Evolutionary conservation across 2,888 invertebrate genomes (phyloP), one percentile per base, ranked within the genome.

Genomic region (Ectemnius lituratus): DNA sequence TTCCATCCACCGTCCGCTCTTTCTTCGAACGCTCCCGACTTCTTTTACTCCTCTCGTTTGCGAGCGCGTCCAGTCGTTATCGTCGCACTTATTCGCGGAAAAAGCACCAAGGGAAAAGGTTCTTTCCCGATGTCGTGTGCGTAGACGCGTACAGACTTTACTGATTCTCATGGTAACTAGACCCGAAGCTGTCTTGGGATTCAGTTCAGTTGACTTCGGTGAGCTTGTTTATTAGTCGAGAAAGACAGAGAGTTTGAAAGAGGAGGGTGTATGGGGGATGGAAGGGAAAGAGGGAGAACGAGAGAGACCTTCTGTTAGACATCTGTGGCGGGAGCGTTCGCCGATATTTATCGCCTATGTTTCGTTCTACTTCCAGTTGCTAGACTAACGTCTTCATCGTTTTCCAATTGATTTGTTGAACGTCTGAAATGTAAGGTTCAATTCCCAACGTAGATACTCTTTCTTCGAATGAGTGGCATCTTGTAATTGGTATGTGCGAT

Each of bases 81-180:
- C 87, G 85, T 84, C 84, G 84, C 78, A 80, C 80, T 82, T 82
- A 83, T 83, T 83, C 84, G 85, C 85, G 83, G 85, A 86, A 87
- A 11, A 37, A 37, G 37, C 37, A 81, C 81, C 76, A 80, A 66
- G 82, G 76, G 77, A 57, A 71, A 65, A 67, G 64, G 70, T 37
- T 37, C 1, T 37, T 8, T 37, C 37, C 37, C 11, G 8, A 6
- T 37, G 37, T 37, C 37, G 8, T 4, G 37, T 37, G 8, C 37
- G 1, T 11, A 8, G 11, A 11, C 8, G 8, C 8, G 37, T 8
- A 23, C 23, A 23, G 37, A 37, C 37, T 37, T 49, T 28, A 3
- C 23, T 23, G 2, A 23, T 23, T 23, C 2, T 23, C 23, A 23
- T 23, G 23, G 23, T 23, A 23, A 23, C 61, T 20, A 18, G 56